Percentiles rank a stretch among this genome's conserved stretches.
phyloP scores from a whole-genome alignment of 1,140 invertebrate genomes.

The Drosophila kurseongensis region DNA sequence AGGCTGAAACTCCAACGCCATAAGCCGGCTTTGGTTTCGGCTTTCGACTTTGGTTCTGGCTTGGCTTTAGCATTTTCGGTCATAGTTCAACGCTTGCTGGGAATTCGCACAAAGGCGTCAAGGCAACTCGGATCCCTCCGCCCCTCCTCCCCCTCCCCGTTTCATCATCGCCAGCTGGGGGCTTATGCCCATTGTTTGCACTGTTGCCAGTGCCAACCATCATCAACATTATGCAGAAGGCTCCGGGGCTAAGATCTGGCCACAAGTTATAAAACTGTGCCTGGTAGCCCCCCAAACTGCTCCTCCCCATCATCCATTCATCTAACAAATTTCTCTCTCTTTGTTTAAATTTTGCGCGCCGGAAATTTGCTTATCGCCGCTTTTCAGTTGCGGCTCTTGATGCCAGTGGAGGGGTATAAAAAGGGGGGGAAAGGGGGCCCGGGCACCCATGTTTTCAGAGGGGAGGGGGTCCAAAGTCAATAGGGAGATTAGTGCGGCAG shows the following conservation, averaged over 20 bases:
- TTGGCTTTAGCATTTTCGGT: slow-evolving; percentile 65
- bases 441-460: slow-evolving; percentile 11
- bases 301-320: not conserved
- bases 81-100: slow-evolving; percentile 62
- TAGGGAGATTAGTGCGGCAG: slow-evolving; percentile 73
- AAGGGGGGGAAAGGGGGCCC: not conserved
- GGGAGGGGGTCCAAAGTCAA: slow-evolving; percentile 58
- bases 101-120: slow-evolving; percentile 72
- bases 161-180: slow-evolving; percentile 5
- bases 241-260: slow-evolving; percentile 47
- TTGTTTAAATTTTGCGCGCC: slow-evolving; percentile 78
- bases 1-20: slow-evolving; percentile 18
- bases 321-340: slow-evolving; percentile 53
- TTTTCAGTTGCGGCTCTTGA: slow-evolving; percentile 60
- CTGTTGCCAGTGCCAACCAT: slow-evolving; percentile 70
- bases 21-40: slow-evolving; percentile 66
- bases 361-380: slow-evolving; percentile 80
- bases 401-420: slow-evolving; percentile 9
- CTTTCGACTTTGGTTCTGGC: slow-evolving; percentile 58
- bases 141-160: not conserved
- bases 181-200: slow-evolving; percentile 76
- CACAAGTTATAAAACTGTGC: slow-evolving; percentile 70
- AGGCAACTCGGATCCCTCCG: slow-evolving; percentile 47
- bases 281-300: slow-evolving; percentile 10
- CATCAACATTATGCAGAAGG: slow-evolving; percentile 43